A percentile compares a stretch with the other conserved stretches of the same genome.
Conservation (phyloP, 2,888 invertebrate genomes). For the Melieria omissa region DNA sequence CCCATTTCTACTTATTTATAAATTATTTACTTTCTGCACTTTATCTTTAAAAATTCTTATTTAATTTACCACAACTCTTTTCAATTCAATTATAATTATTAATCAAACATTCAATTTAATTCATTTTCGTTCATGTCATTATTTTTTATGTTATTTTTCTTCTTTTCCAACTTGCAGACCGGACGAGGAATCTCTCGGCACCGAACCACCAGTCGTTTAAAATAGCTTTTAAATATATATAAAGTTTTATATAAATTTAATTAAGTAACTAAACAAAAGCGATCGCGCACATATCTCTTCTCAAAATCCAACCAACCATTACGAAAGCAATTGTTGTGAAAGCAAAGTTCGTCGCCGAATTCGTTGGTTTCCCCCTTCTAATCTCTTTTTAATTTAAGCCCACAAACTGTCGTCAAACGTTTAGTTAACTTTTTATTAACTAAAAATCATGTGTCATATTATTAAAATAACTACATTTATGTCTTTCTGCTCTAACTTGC, state of each 20-base stretch:
- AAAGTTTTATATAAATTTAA: slow-evolving; percentile 31
- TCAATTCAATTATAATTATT: slow-evolving; percentile 31
- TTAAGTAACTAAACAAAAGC: slow-evolving; percentile 33
- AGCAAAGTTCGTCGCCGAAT: slow-evolving; percentile 19
- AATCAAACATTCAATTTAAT: slow-evolving; percentile 6
- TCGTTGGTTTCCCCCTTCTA: slow-evolving; percentile 35
- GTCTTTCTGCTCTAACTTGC: slow-evolving; percentile 35
- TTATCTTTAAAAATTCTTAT: slow-evolving; percentile 28
- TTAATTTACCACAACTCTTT: slow-evolving; percentile 17
- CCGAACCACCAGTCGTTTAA: slow-evolving; percentile 67
- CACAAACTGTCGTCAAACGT: slow-evolving; percentile 19
- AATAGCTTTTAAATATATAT: slow-evolving; percentile 45
- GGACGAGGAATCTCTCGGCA: slow-evolving; percentile 60
- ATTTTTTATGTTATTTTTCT: slow-evolving; percentile 35
- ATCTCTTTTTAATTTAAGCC: slow-evolving; percentile 18
- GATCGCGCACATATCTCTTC: slow-evolving; percentile 10
- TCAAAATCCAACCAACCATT: neutral
- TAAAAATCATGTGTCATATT: slow-evolving; percentile 28
- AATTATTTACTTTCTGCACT: neutral
- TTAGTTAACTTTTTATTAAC: slow-evolving; percentile 16
- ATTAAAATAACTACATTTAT: slow-evolving; percentile 19
- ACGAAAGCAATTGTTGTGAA: slow-evolving; percentile 12
- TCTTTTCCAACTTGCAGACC: slow-evolving; percentile 50
- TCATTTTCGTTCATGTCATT: slow-evolving; percentile 32
- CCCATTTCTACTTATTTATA: neutral